Conservation (phyloP, 2,888 invertebrate genomes). For the Bursaphelenchus okinawaensis region DNA sequence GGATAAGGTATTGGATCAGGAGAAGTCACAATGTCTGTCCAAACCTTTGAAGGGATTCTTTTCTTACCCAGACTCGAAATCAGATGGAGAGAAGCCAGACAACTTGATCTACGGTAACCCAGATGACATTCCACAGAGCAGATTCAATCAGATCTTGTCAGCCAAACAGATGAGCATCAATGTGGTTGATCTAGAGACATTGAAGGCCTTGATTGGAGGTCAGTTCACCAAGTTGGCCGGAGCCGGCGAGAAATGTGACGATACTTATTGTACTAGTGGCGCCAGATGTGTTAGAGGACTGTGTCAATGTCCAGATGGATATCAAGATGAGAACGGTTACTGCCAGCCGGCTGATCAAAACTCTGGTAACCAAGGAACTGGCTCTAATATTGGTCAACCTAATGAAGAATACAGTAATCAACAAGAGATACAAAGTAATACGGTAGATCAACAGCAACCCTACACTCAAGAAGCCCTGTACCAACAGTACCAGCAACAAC, state of each 20-base stretch:
- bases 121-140: conserved; percentile 11
- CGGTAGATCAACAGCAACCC: neutral
- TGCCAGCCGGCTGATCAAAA: conserved; percentile 3
- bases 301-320: conserved; percentile 22
- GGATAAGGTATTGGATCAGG: conserved; percentile 34
- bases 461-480: neutral
- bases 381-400: neutral
- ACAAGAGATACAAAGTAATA: neutral
- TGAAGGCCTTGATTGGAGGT: conserved; percentile 20
- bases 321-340: conserved; percentile 8
- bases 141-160: conserved; percentile 32
- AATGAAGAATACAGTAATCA: conserved; percentile 3
- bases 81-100: conserved; percentile 1
- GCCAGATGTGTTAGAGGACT: conserved; percentile 25
- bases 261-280: conserved; percentile 17
- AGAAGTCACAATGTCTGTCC: conserved; percentile 40
- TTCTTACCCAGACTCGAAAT: conserved; percentile 16
- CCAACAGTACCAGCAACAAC: neutral
- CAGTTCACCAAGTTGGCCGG: conserved; percentile 21
- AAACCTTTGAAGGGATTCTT: conserved; percentile 19
- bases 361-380: neutral
- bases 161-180: conserved; percentile 37
- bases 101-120: conserved; percentile 25
- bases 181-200: conserved; percentile 29
- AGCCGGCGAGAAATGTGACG: conserved; percentile 30